Evolutionary conservation across 2,888 invertebrate species (phyloP), one percentile per base, ranked within the genome.

Genomic region (Cremastinae sp.): DNA sequence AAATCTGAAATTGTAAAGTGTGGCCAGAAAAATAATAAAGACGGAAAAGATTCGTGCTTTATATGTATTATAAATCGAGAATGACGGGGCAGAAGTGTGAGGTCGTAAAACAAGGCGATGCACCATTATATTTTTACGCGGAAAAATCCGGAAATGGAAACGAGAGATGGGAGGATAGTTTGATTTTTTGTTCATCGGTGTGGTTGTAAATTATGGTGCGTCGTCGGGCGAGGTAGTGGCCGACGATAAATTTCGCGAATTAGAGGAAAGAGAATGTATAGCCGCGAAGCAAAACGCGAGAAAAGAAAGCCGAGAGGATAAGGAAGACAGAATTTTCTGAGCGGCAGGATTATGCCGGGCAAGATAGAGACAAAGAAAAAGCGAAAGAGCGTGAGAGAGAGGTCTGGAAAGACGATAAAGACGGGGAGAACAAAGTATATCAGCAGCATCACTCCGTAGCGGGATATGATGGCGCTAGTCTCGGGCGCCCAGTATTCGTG

Each of bases 171-270:
- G 7, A 14, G 34, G 53, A 38, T 58, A 64, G 56, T 74, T 76
- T 78, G 65, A 71, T 79, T 76, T 75, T 78, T 78, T 74, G 51
- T 59, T 45, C 47, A 71, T 61, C 54, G 64, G 56, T 62, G 58
- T 62, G 58, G 75, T 74, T 79, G 78, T 80, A 81, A 81, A 82
- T 80, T 78, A 66, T 16, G 70, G 36, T 53, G 71, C 78, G 81
- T 82, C 80, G 75, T 75, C 75, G 77, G 68, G 72, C 70, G 78
- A 65, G 59, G 77, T 70, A 45, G 34, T 20, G 34, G 36, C 34
- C 16, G 38, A 18, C 53, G 43, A 76, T 73, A 78, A 78, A 78
- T 78, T 80, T 75, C 68, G 66, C 76, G 78, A 82, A 81, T 82
- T 79, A 79, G 75, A 65, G 34, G 62, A 70, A 65, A 77, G 68